Evolutionary conservation across 2,797 vertebrate species (phyloP), one percentile per base, ranked within the genome.

Genomic region (Mus spretus): DNA sequence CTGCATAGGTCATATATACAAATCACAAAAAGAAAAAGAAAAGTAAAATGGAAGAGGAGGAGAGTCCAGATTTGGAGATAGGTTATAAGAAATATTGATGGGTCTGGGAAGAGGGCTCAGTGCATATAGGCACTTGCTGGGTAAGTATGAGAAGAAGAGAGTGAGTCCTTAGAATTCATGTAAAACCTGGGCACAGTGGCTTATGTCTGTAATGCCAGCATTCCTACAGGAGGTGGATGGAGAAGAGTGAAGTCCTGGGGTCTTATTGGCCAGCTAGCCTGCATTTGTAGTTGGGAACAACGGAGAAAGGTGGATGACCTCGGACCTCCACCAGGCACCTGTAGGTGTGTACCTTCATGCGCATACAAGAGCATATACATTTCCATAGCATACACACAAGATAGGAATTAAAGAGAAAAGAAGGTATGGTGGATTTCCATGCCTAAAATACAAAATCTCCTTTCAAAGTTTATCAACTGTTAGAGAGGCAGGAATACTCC

Each of bases 61-160:
- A 50, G 92, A 87, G 70, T 34, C 17, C 70, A 94, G 8, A 91
- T 91, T 82, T 78, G 53, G 67, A 55, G 77, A 92, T 85, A 88
- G 70, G 9, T 96, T 40, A 63, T 70, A 91, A 74, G 11, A 91
- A 81, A 81, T 70, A 34, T 24, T 34, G 17, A 34, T 31, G 44
- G 61, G 19, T 85, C 9, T n/a, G 19, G 63, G 31, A 31, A 85
- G 3, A 47, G 31, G 31, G 2, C 8, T 85, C 40, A 1, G 28
- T 47, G 26, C 28, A 47, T 47, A 34, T 19, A 22, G 40, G 28
- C 1, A 34, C 40, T 85, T 50, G 40, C 61, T 26, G 31, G 28
- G 37, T 44, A 22, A 67, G 17, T 3, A 31, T 67, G 61, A 63
- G 24, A 85, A 20, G 10, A 9, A 47, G 61, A 67, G 13, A 13